Evolutionary conservation across 2,888 invertebrate genomes (phyloP).

Genomic region (Isotomurus palustris): DNA sequence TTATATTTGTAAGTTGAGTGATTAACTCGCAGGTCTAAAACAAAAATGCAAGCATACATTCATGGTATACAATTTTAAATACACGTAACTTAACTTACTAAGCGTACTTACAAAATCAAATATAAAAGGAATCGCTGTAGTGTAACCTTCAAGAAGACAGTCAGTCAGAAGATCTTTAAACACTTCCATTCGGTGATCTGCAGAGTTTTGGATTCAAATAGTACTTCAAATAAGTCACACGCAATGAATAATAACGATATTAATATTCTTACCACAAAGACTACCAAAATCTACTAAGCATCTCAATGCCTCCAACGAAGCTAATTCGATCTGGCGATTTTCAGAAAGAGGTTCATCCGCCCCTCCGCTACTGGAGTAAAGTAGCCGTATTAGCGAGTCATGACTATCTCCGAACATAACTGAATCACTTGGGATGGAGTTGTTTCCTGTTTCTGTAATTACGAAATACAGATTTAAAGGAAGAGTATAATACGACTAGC

Average conservation of each 20-base stretch:
- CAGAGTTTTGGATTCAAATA: too few species aligned
- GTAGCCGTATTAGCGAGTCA: not conserved
- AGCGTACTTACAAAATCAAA: conserved; percentile 34
- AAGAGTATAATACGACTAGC: not conserved
- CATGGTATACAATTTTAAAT: too few species aligned
- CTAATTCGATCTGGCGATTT: conserved; percentile 7
- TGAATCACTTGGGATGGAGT: not conserved
- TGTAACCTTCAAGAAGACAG: conserved; percentile 16
- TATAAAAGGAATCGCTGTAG: conserved; percentile 22
- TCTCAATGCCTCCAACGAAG: conserved; percentile 27
- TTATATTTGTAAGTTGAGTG: too few species aligned
- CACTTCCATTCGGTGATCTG: conserved; percentile 24
- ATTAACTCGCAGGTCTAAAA: too few species aligned
- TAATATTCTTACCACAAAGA: conserved; percentile 25
- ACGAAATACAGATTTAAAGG: not conserved
- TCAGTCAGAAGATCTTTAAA: conserved; percentile 25
- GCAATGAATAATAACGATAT: not conserved
- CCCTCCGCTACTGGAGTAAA: not conserved
- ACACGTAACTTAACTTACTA: too few species aligned
- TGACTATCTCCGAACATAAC: conserved; percentile 9
- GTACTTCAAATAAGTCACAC: not conserved
- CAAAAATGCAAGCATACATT: too few species aligned
- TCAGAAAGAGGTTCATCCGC: conserved; percentile 4
- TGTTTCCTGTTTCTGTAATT: conserved; percentile 5
- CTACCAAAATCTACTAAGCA: conserved; percentile 30